phyloP scores from a whole-genome alignment of 2,888 invertebrate species.

The Epistrophe grossulariae region DNA sequence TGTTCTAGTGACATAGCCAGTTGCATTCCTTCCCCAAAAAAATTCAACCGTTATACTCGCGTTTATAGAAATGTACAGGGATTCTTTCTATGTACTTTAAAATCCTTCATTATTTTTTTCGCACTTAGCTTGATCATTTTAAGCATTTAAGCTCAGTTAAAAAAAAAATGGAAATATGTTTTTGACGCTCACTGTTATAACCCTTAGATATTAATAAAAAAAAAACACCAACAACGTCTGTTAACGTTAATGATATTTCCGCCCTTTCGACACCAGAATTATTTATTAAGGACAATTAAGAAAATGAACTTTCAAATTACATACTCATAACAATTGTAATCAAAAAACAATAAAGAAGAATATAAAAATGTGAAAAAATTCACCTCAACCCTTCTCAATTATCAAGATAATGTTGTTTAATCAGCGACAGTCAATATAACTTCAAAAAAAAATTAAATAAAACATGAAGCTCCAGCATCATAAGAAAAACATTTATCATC shows the following conservation, averaged over 20 bases:
- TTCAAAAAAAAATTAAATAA: background rate
- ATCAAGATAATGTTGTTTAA: conserved; percentile 1
- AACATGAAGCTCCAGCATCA: conserved; percentile 33
- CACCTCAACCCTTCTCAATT: conserved; percentile 7
- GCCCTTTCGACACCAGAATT: conserved; percentile 12
- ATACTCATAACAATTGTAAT: background rate
- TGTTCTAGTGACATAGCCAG: no score
- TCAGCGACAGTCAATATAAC: background rate
- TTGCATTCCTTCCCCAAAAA: no score
- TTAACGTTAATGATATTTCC: conserved; percentile 51
- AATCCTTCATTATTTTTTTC: no score
- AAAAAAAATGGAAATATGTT: background rate
- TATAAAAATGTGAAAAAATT: conserved; percentile 6
- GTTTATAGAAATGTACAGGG: no score
- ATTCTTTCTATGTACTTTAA: no score
- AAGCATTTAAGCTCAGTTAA: no score
- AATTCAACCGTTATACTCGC: no score
- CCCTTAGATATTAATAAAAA: background rate
- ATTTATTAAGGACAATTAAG: conserved; percentile 57
- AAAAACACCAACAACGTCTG: conserved; percentile 10
- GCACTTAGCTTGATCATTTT: no score
- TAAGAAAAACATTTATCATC: conserved; percentile 64
- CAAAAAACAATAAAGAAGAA: background rate
- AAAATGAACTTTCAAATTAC: conserved; percentile 8
- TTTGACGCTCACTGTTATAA: background rate